Conservation (phyloP, 2,113 vertebrate genomes). For the Gymnarchus niloticus region DNA sequence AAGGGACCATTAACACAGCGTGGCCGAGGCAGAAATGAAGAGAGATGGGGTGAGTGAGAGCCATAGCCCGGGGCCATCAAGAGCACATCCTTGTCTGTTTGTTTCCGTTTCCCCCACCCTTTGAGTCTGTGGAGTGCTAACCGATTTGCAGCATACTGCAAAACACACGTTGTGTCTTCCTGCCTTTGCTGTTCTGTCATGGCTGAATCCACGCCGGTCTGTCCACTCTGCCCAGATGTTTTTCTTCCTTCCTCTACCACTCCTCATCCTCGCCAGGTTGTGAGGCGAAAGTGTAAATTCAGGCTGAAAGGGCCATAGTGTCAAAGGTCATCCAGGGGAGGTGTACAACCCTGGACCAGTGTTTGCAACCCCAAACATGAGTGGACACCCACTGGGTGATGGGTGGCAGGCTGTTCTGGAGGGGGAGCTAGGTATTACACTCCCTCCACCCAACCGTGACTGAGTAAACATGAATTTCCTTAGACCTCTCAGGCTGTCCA, state of each 20-base stretch:
- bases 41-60: background rate
- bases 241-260: no score
- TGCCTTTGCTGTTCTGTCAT: no score
- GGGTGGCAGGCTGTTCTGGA: no score
- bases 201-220: no score
- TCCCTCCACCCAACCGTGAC: background rate
- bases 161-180: no score
- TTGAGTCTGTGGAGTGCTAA: background rate
- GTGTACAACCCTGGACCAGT: no score
- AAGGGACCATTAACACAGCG: background rate
- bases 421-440: background rate
- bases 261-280: no score
- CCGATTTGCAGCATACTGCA: background rate
- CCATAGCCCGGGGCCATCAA: background rate
- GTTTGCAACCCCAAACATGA: no score
- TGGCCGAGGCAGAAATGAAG: constrained; percentile 14
- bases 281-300: no score
- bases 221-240: no score
- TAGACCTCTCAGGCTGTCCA: background rate
- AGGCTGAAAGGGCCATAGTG: no score
- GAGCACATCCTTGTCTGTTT: background rate
- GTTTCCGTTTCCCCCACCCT: background rate
- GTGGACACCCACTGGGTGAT: background rate
- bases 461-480: background rate
- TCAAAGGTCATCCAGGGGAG: no score